phyloP scores from a whole-genome alignment of 2,888 invertebrate species.

The Heterodera filipjevi region DNA sequence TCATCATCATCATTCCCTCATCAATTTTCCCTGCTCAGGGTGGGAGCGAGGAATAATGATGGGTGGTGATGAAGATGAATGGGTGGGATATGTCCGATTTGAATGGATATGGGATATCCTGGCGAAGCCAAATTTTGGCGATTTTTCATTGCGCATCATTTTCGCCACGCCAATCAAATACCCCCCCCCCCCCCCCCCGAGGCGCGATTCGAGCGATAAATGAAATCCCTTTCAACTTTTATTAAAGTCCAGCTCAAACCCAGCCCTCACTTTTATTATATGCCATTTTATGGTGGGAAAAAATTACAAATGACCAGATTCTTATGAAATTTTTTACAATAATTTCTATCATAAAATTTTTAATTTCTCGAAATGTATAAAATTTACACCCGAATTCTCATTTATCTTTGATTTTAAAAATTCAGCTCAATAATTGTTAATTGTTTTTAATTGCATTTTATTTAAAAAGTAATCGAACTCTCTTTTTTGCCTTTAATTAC shows the following conservation, averaged over 20 bases:
- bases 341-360: too few relatives aligned
- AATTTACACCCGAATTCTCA: too few relatives aligned
- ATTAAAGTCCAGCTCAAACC: not conserved
- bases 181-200: not conserved
- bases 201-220: not conserved
- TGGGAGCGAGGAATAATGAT: not conserved
- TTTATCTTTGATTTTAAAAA: too few relatives aligned
- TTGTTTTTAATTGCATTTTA: too few relatives aligned
- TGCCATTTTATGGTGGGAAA: too few relatives aligned
- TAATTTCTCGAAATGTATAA: too few relatives aligned
- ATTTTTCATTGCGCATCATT: constrained; percentile 2
- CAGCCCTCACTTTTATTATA: not conserved
- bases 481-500: too few relatives aligned
- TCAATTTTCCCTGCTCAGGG: not conserved
- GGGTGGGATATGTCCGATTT: not conserved
- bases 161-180: not conserved
- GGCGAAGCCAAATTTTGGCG: not conserved
- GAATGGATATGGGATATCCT: not conserved
- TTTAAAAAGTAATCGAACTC: too few relatives aligned
- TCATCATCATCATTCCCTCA: not conserved
- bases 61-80: not conserved
- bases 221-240: not conserved
- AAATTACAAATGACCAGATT: too few relatives aligned
- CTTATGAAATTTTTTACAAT: too few relatives aligned
- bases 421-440: too few relatives aligned